Percentiles rank a stretch among this genome's conserved stretches.
phyloP scores from a whole-genome alignment of 2,113 vertebrate genomes.

The Phalacrocorax carbo region DNA sequence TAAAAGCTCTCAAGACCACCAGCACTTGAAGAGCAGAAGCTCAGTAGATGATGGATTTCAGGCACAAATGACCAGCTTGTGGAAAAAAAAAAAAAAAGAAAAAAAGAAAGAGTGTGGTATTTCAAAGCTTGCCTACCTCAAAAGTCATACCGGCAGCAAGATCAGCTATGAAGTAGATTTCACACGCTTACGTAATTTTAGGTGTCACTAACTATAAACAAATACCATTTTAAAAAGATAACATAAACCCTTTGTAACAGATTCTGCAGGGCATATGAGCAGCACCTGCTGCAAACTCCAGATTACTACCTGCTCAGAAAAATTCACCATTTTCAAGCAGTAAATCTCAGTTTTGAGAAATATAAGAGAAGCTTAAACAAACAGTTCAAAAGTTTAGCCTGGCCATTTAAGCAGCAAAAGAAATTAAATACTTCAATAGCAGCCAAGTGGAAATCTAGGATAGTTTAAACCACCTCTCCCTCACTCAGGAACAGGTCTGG shows the following conservation, averaged over 20 bases:
- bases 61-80: not conserved
- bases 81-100: not conserved
- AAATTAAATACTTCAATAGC: not conserved
- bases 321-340: not conserved
- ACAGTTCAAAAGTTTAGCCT: not conserved
- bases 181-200: not conserved
- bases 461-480: not conserved
- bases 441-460: not conserved
- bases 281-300: not conserved
- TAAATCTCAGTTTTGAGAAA: not conserved
- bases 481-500: not conserved
- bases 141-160: not conserved
- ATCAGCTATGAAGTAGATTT: not conserved
- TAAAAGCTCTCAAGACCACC: not conserved
- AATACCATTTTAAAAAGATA: not conserved
- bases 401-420: not conserved
- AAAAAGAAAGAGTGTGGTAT: not conserved
- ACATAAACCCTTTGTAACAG: not conserved
- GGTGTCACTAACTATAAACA: not conserved
- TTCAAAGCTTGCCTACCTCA: not conserved
- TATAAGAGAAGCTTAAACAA: not conserved
- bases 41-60: not conserved
- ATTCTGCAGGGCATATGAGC: not conserved
- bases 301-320: not conserved
- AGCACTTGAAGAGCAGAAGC: not conserved